Evolutionary conservation across 2,888 invertebrate genomes (phyloP), one percentile per base, ranked within the genome.

Genomic region (Gastracanthus pulcherrimus): DNA sequence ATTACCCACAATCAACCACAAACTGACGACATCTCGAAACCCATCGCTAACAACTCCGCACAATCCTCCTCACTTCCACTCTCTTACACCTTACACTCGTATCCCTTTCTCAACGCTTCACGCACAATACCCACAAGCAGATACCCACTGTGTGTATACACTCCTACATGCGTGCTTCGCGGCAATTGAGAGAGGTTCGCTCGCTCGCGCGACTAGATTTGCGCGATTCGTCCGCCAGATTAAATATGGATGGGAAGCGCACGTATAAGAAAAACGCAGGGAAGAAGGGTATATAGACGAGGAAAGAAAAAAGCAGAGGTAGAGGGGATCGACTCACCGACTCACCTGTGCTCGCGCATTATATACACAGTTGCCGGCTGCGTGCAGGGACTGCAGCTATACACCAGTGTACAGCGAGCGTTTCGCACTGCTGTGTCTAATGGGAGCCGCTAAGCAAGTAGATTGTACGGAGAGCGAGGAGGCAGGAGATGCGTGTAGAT

Each of bases 201-300:
- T n/a, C 23, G 29, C 29, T 31, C 60, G 69, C 23, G 41, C 26
- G 58, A 48, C 41, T 29, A 51, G 51, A 70, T 48, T 75, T n/a
- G n/a, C 36, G 62, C 45, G 66, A 80, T 75, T 60, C 38, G 72
- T 23, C 55, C 55, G 71, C 16, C 45, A 66, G 82, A 82, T 82
- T 82, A 79, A 79, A 82, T 79, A 82, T 78, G 78, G 78, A 82
- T 82, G 82, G 78, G 78, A 78, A n/a, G n/a, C n/a, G n/a, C n/a
- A 78, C 66, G 66, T 16, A 31, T 55, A 64, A 60, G 60, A 64
- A 67, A 34, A 67, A 16, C 13, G 34, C 62, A 26, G n/a, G n/a
- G n/a, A 55, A n/a, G n/a, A n/a, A n/a, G n/a, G n/a, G 36, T 6
- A 36, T 34, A 31, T 19, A 11, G 62, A 13, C n/a, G 11, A 29